Percentiles rank a stretch among this genome's conserved stretches.
Evolutionary conservation across 2,888 invertebrate species (phyloP).

Genomic region (Toxonevra muliebris): DNA sequence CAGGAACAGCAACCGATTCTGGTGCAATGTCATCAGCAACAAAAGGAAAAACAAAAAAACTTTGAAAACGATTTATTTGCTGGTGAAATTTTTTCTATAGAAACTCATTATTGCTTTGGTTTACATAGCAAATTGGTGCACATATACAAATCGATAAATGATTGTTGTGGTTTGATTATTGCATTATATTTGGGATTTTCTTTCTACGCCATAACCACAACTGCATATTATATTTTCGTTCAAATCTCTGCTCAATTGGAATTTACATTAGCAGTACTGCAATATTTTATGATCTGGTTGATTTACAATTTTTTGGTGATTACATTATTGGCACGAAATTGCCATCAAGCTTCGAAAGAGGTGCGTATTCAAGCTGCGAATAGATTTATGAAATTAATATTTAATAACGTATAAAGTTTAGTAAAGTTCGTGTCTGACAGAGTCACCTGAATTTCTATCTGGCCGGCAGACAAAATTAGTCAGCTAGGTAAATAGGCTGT

Average conservation of each 20-base stretch:
- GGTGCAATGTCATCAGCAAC: conserved; percentile 22
- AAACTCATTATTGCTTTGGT: conserved; percentile 52
- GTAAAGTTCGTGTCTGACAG: no score
- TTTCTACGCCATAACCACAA: conserved; percentile 54
- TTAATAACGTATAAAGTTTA: no score
- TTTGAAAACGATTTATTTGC: conserved; percentile 11
- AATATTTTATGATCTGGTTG: conserved; percentile 52
- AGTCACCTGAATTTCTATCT: no score
- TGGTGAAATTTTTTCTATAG: conserved; percentile 50
- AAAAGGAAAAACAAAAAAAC: no score
- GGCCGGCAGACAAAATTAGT: no score
- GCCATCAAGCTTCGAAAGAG: conserved; percentile 52
- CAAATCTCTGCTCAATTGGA: conserved; percentile 50
- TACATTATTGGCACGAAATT: conserved; percentile 48
- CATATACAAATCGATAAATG: conserved; percentile 51
- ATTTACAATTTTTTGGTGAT: conserved; percentile 47
- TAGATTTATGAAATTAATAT: no score
- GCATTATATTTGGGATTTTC: conserved; percentile 55
- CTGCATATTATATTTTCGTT: conserved; percentile 55
- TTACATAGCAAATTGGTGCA: conserved; percentile 53
- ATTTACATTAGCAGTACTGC: conserved; percentile 45
- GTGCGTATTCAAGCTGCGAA: no score
- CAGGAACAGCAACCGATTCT: neutral
- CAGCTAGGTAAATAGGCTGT: no score
- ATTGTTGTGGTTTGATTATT: conserved; percentile 52